Conservation (phyloP, 2,113 vertebrate genomes). For the Reinhardtius hippoglossoides region DNA sequence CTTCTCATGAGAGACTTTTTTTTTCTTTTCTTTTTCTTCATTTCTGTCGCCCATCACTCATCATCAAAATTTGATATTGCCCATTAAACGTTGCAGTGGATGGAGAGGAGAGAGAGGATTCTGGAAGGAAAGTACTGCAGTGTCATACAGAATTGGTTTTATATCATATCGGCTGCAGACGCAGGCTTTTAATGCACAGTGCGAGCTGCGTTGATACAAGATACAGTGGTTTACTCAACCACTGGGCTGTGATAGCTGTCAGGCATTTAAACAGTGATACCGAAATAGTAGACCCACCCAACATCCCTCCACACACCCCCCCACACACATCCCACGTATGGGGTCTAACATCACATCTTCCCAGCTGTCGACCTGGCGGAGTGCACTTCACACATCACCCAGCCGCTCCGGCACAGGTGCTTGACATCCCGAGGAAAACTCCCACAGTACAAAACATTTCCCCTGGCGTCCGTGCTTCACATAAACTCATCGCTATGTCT, state of each 20-base stretch:
- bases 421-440: conserved; percentile 76
- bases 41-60: conserved; percentile 42
- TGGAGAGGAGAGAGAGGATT: conserved; percentile 1
- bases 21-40: conserved; percentile 27
- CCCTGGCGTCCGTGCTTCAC: conserved; percentile 52
- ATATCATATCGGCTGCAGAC: conserved; percentile 3
- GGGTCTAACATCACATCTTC: conserved; percentile 64
- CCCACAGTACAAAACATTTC: conserved; percentile 73
- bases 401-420: conserved; percentile 64
- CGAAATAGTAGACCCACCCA: conserved; percentile 68
- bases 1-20: conserved; percentile 22
- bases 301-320: conserved; percentile 57
- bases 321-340: conserved; percentile 54
- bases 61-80: conserved; percentile 40
- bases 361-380: conserved; percentile 68
- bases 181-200: conserved; percentile 40
- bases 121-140: conserved; percentile 24
- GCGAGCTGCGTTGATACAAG: conserved; percentile 5
- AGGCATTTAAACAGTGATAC: conserved; percentile 67
- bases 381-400: conserved; percentile 71
- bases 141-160: conserved; percentile 31
- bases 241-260: conserved; percentile 59
- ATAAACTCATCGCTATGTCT: conserved; percentile 57
- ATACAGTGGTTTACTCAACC: conserved; percentile 41
- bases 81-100: conserved; percentile 22